phyloP scores from a whole-genome alignment of 2,888 invertebrate genomes.

The Chrysolina americana region DNA sequence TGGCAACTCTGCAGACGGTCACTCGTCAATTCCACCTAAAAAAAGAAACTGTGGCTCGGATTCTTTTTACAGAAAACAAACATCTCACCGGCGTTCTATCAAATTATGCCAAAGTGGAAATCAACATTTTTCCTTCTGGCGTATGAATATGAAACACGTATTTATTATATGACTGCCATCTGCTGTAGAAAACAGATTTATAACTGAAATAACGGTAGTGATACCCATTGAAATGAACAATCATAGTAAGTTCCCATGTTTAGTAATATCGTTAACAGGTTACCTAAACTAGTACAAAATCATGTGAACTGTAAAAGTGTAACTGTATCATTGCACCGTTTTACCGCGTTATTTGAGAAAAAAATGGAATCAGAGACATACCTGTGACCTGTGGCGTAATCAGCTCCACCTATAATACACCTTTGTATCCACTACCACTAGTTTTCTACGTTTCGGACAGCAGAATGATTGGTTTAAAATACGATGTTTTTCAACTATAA shows the following conservation, averaged over 20 bases:
- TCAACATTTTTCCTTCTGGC: too few species aligned
- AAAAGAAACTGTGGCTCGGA: too few species aligned
- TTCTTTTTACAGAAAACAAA: too few species aligned
- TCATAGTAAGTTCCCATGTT: constrained; percentile 22
- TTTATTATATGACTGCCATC: not conserved
- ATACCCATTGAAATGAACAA: not conserved
- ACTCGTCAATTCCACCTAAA: too few species aligned
- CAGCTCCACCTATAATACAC: not conserved
- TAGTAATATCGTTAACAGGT: not conserved
- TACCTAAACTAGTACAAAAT: not conserved
- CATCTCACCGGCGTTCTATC: not conserved
- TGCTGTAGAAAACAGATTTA: constrained; percentile 1
- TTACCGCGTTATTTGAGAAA: too few species aligned
- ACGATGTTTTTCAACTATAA: not conserved
- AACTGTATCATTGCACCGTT: too few species aligned
- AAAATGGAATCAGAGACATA: too few species aligned
- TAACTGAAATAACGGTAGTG: not conserved
- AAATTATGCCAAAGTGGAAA: not conserved
- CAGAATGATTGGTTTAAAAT: not conserved
- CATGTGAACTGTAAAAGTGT: too few species aligned
- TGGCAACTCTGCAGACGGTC: too few species aligned
- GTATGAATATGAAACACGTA: not conserved
- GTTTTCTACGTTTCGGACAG: not conserved
- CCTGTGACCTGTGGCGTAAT: too few species aligned
- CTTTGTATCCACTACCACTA: not conserved